phyloP scores from a whole-genome alignment of 2,888 invertebrate species.

The Dorcus parallelipipedus region DNA sequence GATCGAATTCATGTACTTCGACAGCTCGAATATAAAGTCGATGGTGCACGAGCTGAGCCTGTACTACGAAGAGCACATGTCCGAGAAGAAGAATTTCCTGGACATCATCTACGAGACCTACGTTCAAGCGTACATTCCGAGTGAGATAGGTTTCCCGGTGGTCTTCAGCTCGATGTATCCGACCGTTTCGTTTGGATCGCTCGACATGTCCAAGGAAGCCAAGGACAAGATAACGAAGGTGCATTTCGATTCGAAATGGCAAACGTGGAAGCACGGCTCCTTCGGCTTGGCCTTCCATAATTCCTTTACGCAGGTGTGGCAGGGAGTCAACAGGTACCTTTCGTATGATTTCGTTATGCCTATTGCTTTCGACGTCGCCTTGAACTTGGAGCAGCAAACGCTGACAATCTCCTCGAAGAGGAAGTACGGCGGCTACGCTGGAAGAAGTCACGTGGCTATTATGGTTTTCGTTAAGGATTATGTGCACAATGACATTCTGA shows the following conservation, averaged over 20 bases:
- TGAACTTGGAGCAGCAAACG: constrained; percentile 34
- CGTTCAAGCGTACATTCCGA: constrained; percentile 34
- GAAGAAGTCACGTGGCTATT: constrained; percentile 36
- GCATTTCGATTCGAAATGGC: constrained; percentile 33
- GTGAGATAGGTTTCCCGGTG: constrained; percentile 47
- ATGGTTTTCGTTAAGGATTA: constrained; percentile 41
- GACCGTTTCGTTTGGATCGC: constrained; percentile 23
- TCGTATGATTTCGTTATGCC: constrained; percentile 39
- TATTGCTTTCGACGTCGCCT: constrained; percentile 31
- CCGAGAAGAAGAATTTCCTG: constrained; percentile 19
- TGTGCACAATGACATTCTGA: constrained; percentile 30
- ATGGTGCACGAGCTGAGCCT: not conserved
- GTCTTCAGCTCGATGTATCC: constrained; percentile 39
- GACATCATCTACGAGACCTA: constrained; percentile 25
- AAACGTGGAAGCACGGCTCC: constrained; percentile 39
- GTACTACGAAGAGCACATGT: constrained; percentile 6
- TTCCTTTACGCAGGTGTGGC: constrained; percentile 48
- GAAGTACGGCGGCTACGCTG: constrained; percentile 30
- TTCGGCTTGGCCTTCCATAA: constrained; percentile 47
- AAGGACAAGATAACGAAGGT: constrained; percentile 31
- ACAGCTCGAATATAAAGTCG: constrained; percentile 23
- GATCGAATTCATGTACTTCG: constrained; percentile 21
- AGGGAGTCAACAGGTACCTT: constrained; percentile 41
- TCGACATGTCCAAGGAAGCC: constrained; percentile 31
- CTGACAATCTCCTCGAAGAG: constrained; percentile 38